These are phyloP conservation scores for Battus philenor DNA, from an alignment of 1,140 invertebrate species.

Conservation along the genomic window DNA sequence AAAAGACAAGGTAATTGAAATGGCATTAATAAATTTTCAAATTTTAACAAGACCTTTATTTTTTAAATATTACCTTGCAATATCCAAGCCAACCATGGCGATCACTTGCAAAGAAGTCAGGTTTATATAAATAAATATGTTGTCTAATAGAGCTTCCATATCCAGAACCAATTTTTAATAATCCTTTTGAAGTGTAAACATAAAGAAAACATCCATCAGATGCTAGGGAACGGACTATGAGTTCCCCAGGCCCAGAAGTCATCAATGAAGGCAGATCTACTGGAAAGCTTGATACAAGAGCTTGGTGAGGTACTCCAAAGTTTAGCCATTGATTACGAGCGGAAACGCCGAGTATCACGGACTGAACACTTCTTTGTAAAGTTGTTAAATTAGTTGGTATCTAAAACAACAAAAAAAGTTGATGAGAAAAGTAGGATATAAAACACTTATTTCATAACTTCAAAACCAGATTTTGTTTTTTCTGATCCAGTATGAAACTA, in stretches of 20 bases:
- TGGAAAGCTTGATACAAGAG: constrained; percentile 84
- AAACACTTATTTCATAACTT: constrained; percentile 14
- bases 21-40: too few relatives aligned
- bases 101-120: constrained; percentile 86
- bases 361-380: constrained; percentile 92
- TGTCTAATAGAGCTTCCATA: constrained; percentile 93
- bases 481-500: too few relatives aligned
- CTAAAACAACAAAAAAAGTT: too few relatives aligned
- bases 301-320: constrained; percentile 88
- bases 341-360: constrained; percentile 89
- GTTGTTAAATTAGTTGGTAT: constrained; percentile 90
- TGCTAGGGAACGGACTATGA: constrained; percentile 80
- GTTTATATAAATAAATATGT: constrained; percentile 87
- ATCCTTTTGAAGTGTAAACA: constrained; percentile 85
- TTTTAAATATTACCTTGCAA: constrained; percentile 81
- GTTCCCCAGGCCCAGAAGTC: constrained; percentile 45
- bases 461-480: too few relatives aligned
- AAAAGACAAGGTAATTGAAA: constrained; percentile 24
- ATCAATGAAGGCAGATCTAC: constrained; percentile 69
- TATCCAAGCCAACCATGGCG: constrained; percentile 89
- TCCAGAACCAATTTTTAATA: constrained; percentile 94
- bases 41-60: too few relatives aligned
- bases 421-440: constrained; percentile 6
- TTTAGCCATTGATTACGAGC: constrained; percentile 91
- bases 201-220: constrained; percentile 94